Conservation (phyloP, 1,140 invertebrate genomes). For the Zaprionus tsacasi region DNA sequence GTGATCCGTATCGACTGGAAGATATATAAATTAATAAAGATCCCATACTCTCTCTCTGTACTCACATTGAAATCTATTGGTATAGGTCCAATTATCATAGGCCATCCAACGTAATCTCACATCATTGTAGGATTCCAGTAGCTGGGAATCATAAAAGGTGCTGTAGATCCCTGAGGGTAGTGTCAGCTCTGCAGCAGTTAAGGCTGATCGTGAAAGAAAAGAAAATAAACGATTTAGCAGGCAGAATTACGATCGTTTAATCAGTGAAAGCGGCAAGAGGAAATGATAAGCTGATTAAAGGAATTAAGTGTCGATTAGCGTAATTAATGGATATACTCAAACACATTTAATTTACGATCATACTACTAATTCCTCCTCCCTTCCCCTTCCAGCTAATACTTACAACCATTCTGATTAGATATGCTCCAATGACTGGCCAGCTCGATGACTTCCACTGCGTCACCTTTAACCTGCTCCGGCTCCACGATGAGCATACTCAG, state of each 20-base stretch:
- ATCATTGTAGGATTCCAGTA: constrained; percentile 92
- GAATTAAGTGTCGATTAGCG: constrained; percentile 34
- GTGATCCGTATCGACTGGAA: constrained; percentile 52
- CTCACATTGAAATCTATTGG: constrained; percentile 85
- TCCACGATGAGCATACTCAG: constrained; percentile 8
- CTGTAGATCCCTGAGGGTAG: constrained; percentile 95
- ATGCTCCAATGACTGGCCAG: constrained; percentile 62
- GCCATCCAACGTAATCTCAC: constrained; percentile 92
- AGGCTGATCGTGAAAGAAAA: constrained; percentile 26
- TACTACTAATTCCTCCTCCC: too few species aligned
- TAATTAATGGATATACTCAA: constrained; percentile 30
- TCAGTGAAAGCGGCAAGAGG: background rate
- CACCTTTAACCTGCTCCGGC: constrained; percentile 22
- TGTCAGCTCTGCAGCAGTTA: constrained; percentile 77
- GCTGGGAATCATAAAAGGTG: constrained; percentile 86
- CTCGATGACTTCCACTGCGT: constrained; percentile 67
- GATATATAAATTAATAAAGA: background rate
- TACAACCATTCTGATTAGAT: constrained; percentile 73
- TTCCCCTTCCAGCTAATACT: constrained; percentile 39
- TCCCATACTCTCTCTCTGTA: background rate
- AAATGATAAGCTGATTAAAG: constrained; percentile 5
- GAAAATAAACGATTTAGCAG: background rate
- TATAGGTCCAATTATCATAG: constrained; percentile 91
- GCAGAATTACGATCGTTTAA: background rate
- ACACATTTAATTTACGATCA: constrained; percentile 36